These are phyloP conservation scores for Caenorhabditis drosophilae DNA, from an alignment of 2,888 invertebrate genomes.

Conservation along the genomic window DNA sequence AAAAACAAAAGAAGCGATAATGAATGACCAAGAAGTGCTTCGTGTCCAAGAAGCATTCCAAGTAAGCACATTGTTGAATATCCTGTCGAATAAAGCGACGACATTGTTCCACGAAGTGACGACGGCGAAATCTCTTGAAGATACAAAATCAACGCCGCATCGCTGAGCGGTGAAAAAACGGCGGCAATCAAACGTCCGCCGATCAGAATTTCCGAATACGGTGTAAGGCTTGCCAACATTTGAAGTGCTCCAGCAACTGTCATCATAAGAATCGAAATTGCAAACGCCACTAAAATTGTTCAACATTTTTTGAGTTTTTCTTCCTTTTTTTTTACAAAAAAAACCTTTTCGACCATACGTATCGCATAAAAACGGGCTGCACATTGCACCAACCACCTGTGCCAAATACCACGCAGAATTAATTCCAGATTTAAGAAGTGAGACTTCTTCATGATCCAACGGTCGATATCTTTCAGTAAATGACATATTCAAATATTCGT, in stretches of 20 bases:
- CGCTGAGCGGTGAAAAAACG: conserved; percentile 64
- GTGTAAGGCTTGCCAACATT: conserved; percentile 55
- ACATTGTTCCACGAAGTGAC: conserved; percentile 59
- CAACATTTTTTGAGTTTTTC: no score
- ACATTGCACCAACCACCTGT: conserved; percentile 60
- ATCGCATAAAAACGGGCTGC: conserved; percentile 59
- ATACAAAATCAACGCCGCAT: conserved; percentile 63
- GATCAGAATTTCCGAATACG: conserved; percentile 61
- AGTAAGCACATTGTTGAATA: conserved; percentile 60
- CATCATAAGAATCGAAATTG: conserved; percentile 60
- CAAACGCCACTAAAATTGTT: conserved; percentile 56
- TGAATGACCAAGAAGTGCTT: conserved; percentile 57
- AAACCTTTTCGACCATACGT: conserved; percentile 60
- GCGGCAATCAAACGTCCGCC: conserved; percentile 59
- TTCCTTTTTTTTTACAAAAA: no score
- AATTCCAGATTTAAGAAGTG: conserved; percentile 44
- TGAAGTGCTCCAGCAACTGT: conserved; percentile 62
- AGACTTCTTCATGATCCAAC: conserved; percentile 46
- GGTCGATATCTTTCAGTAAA: conserved; percentile 48
- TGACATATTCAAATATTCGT: conserved; percentile 57
- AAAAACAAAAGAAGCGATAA: conserved; percentile 58
- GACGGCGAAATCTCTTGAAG: conserved; percentile 65
- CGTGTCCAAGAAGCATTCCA: conserved; percentile 64
- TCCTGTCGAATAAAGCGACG: conserved; percentile 61
- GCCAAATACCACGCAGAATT: conserved; percentile 61